Evolutionary conservation across 1,140 invertebrate species (phyloP).

Genomic region (Holotrichia oblita): DNA sequence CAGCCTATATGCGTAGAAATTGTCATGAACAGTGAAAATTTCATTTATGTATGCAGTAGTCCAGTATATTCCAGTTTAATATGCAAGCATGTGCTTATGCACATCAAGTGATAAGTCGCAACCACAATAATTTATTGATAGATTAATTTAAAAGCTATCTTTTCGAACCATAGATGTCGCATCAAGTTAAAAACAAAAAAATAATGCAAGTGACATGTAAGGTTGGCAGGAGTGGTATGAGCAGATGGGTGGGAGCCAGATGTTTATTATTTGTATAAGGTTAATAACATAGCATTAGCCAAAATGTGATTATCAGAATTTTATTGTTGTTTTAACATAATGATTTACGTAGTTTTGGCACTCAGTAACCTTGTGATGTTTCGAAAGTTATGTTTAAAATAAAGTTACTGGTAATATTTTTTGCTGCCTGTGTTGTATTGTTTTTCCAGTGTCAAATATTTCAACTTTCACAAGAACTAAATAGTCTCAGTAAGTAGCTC

Average conservation of each 20-base stretch:
- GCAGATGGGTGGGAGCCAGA: background rate
- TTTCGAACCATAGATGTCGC: no score
- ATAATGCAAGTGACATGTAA: no score
- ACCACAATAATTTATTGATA: no score
- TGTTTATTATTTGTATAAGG: slow-evolving; percentile 4
- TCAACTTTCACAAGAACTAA: slow-evolving; percentile 50
- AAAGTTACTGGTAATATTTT: slow-evolving; percentile 46
- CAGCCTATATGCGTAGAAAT: no score
- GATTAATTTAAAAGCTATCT: no score
- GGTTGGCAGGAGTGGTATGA: no score
- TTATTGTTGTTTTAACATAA: background rate
- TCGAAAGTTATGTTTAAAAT: slow-evolving; percentile 41
- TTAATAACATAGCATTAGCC: background rate
- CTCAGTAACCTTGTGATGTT: background rate
- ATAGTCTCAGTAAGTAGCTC: slow-evolving; percentile 49
- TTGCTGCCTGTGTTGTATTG: slow-evolving; percentile 47
- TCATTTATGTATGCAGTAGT: no score
- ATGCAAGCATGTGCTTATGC: no score
- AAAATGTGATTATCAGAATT: background rate
- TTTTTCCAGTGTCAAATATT: slow-evolving; percentile 54
- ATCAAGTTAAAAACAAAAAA: no score
- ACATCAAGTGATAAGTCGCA: no score
- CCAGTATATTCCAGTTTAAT: no score
- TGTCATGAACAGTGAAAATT: no score
- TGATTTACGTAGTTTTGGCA: slow-evolving; percentile 29